Conservation (phyloP, 2,888 invertebrate species). For the Portevinia maculata region DNA sequence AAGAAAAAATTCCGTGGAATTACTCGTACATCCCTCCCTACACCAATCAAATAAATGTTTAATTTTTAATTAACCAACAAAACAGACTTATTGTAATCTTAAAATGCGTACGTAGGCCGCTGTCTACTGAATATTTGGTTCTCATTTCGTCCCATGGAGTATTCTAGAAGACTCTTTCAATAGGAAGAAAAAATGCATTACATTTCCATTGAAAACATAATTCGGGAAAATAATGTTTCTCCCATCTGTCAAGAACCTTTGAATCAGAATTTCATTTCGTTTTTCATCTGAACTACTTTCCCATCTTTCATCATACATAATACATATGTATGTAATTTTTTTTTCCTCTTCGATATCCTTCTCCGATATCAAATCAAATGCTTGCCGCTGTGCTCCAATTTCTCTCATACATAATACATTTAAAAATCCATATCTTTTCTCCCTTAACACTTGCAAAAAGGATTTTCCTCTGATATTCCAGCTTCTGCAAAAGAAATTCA, state of each 20-base stretch:
- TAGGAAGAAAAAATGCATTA: not conserved
- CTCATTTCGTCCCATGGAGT: no score
- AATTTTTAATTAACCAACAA: no score
- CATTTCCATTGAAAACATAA: slow-evolving; percentile 18
- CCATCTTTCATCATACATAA: not conserved
- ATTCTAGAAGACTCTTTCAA: no score
- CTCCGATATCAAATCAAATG: slow-evolving; percentile 37
- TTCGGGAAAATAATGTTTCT: not conserved
- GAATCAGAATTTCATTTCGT: slow-evolving; percentile 4
- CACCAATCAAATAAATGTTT: no score
- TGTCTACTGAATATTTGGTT: no score
- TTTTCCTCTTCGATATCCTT: not conserved
- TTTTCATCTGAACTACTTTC: slow-evolving; percentile 6
- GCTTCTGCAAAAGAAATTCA: slow-evolving; percentile 26
- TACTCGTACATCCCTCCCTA: no score
- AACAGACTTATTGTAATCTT: no score
- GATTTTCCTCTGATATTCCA: not conserved
- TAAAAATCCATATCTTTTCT: slow-evolving; percentile 6
- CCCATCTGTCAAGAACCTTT: slow-evolving; percentile 7
- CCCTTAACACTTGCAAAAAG: not conserved
- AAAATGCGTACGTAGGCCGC: no score
- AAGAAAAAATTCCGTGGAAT: no score
- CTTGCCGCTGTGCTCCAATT: slow-evolving; percentile 51
- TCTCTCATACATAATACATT: slow-evolving; percentile 55
- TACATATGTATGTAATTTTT: not conserved